Conservation (phyloP, 2,888 invertebrate species). For the Portevinia maculata region DNA sequence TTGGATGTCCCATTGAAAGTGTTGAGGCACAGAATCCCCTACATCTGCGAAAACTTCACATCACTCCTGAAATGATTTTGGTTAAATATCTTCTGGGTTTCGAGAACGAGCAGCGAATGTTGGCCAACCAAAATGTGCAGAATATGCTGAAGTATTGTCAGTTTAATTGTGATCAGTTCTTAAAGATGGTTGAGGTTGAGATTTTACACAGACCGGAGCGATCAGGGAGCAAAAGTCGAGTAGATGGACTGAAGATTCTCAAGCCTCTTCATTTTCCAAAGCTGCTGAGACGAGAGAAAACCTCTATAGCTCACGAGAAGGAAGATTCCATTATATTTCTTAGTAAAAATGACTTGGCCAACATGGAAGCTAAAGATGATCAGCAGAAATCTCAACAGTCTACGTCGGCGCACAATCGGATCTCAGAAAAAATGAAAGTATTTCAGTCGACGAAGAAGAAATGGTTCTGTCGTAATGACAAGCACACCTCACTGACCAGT, state of each 20-base stretch:
- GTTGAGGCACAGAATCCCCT: slow-evolving; percentile 82
- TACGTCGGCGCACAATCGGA: slow-evolving; percentile 77
- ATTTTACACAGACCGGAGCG: slow-evolving; percentile 81
- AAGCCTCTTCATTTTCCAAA: slow-evolving; percentile 83
- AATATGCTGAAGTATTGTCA: slow-evolving; percentile 82
- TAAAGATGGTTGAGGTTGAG: slow-evolving; percentile 82
- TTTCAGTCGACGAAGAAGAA: slow-evolving; percentile 85
- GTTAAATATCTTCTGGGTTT: slow-evolving; percentile 81
- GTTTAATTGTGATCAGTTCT: slow-evolving; percentile 82
- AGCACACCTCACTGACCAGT: slow-evolving; percentile 77
- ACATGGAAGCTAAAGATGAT: slow-evolving; percentile 83
- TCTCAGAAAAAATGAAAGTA: slow-evolving; percentile 82
- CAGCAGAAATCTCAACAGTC: slow-evolving; percentile 52
- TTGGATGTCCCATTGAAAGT: slow-evolving; percentile 84
- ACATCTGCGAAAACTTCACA: slow-evolving; percentile 83
- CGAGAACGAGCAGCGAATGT: slow-evolving; percentile 82
- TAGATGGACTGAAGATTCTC: slow-evolving; percentile 85
- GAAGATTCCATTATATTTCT: slow-evolving; percentile 88
- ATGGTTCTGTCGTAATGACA: slow-evolving; percentile 85
- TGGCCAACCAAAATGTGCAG: slow-evolving; percentile 82
- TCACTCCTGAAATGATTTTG: slow-evolving; percentile 82
- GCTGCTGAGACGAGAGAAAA: slow-evolving; percentile 81
- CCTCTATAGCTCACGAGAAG: slow-evolving; percentile 84
- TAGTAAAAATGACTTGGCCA: slow-evolving; percentile 87
- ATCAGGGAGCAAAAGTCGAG: slow-evolving; percentile 83